A percentile compares a stretch with the other conserved stretches of the same genome.
Evolutionary conservation across 2,888 invertebrate genomes (phyloP).

Genomic region (Barypeithes pellucidus): DNA sequence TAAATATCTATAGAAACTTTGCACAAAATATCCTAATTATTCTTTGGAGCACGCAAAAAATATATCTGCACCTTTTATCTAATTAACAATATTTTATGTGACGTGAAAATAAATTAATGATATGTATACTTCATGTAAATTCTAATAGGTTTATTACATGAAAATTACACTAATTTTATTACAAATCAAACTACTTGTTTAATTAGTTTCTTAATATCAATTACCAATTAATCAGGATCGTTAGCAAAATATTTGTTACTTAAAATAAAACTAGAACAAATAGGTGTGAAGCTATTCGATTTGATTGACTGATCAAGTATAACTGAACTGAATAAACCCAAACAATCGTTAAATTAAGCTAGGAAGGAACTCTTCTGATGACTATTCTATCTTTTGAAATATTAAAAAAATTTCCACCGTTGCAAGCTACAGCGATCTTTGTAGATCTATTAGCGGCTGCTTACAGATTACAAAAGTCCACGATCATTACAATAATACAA

Average conservation of each 20-base stretch:
- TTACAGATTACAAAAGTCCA: too few species aligned
- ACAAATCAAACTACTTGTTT: background rate
- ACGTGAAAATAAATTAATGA: constrained; percentile 2
- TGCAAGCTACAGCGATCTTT: too few species aligned
- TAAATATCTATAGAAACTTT: too few species aligned
- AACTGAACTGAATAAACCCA: background rate
- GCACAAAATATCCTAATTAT: too few species aligned
- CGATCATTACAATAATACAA: too few species aligned
- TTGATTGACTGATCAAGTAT: constrained; percentile 1
- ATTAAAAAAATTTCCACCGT: too few species aligned
- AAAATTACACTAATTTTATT: constrained; percentile 27
- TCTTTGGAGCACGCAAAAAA: too few species aligned
- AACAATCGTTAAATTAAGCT: background rate
- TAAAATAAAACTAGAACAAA: background rate
- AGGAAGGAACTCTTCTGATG: background rate
- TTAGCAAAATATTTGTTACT: background rate
- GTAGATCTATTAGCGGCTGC: too few species aligned
- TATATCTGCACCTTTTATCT: too few species aligned
- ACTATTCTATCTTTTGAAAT: too few species aligned
- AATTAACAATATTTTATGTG: constrained; percentile 12
- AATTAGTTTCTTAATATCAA: constrained; percentile 5
- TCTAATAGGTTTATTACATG: constrained; percentile 6
- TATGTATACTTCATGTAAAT: background rate
- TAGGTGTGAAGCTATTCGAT: background rate
- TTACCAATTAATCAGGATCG: background rate